Base-by-base conservation (phyloP, 2,888 invertebrate genomes). In the Tanaodytes sp. region DNA sequence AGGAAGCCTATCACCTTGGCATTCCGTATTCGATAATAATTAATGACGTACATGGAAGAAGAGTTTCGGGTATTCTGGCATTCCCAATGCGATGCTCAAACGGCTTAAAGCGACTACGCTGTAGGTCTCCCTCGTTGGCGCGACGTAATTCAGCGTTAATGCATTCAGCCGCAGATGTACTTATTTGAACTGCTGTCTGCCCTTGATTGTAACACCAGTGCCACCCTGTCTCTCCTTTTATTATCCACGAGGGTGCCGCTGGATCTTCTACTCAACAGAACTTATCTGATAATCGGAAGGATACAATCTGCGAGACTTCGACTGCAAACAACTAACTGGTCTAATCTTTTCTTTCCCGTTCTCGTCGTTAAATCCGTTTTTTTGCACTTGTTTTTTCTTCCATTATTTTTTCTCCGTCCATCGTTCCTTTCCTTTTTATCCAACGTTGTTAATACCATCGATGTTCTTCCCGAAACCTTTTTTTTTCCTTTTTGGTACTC, bases 91-190 rank as follows among this genome's bases (percentile, higher is more conserved):
- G 54, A 57, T 33, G 30, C 55, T 52, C 57, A 36, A 58, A 62
- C 51, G 42, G 36, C 59, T 66, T 23, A 45, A 39, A 55, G 57
- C 48, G 27, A 51, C 61, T 59, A 19, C 40, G 64, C 63, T 67
- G 71, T 67, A 61, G 66, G 64, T 67, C 67, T 58, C 55, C 58
- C 55, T 59, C 46, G 49, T 48, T 46, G 43, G 31, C 51, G 31
- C 49, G 54, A 18, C 43, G 52, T 63, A 66, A 66, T 71, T 63
- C 63, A 61, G 59, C 55, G 71, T 71, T 71, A 71, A 71, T 71
- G 66, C 66, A 71, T 71, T 71, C 71, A 71, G 59, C 71, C 71
- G 62, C 58, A 54, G 62, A 70, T 70, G 70, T 57, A 62, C 70
- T 65, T 70, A 57, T 65, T 65, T 61, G 57, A 70, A 66, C 62